Evolutionary conservation across 2,113 vertebrate species (phyloP).

Genomic region (Rhinopomastus cyanomelas): DNA sequence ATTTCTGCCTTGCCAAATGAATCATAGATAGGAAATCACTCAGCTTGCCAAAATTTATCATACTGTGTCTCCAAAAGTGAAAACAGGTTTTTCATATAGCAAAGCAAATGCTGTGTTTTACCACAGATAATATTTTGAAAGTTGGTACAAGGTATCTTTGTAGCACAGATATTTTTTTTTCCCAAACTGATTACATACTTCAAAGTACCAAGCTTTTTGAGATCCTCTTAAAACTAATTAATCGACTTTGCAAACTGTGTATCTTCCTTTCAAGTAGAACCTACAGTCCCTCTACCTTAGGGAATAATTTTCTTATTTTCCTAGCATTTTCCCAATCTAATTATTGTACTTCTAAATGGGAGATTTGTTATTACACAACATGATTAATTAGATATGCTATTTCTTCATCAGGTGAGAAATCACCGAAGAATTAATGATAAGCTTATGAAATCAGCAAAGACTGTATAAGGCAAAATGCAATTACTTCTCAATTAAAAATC

Average conservation of each 20-base stretch:
- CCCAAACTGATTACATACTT: conserved; percentile 64
- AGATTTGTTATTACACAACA: conserved; percentile 62
- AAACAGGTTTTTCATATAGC: conserved; percentile 63
- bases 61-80: conserved; percentile 68
- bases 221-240: conserved; percentile 76
- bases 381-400: conserved; percentile 74
- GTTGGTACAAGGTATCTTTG: conserved; percentile 68
- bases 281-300: conserved; percentile 56
- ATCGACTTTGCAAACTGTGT: conserved; percentile 71
- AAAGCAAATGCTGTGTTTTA: conserved; percentile 70
- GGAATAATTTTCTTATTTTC: conserved; percentile 73
- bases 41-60: conserved; percentile 70
- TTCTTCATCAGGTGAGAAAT: conserved; percentile 77
- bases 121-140: conserved; percentile 72
- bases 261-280: conserved; percentile 64
- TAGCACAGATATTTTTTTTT: conserved; percentile 59
- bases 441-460: conserved; percentile 63
- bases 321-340: conserved; percentile 64
- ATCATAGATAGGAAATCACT: conserved; percentile 60
- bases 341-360: conserved; percentile 69
- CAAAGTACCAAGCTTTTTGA: conserved; percentile 66
- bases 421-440: conserved; percentile 64
- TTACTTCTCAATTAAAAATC: conserved; percentile 76
- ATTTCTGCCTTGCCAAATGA: conserved; percentile 59
- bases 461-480: conserved; percentile 54